A percentile compares a stretch with the other conserved stretches of the same genome.
Conservation (phyloP, 2,888 invertebrate species). For the Strigamia maritima region DNA sequence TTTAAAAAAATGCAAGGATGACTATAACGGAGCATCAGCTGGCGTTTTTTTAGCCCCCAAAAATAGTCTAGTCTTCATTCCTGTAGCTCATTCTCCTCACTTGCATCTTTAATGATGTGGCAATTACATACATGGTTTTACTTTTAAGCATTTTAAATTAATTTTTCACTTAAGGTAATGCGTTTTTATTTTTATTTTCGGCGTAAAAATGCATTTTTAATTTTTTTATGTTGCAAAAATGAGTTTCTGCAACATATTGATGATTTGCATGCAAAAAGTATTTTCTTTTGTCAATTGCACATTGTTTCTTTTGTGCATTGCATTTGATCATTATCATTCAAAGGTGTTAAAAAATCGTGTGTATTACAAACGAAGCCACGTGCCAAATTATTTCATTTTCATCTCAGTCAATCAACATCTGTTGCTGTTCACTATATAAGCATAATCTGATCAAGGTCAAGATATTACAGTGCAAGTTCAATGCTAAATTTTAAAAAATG, state of each 20-base stretch:
- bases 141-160: not conserved
- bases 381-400: not conserved
- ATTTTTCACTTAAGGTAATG: too few relatives aligned
- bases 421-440: not conserved
- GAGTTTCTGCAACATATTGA: too few relatives aligned
- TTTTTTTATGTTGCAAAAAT: too few relatives aligned
- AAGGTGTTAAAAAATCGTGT: not conserved
- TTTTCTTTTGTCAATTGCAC: not conserved
- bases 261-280: not conserved
- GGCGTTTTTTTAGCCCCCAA: constrained; percentile 8
- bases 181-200: not conserved
- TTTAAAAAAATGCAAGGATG: not conserved
- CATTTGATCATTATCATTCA: not conserved
- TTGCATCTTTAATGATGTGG: constrained; percentile 25
- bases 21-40: not conserved
- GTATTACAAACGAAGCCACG: constrained; percentile 6
- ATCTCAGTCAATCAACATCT: not conserved
- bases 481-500: too few relatives aligned
- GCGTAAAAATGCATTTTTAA: not conserved
- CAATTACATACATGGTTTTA: constrained; percentile 2
- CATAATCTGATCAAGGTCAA: constrained; percentile 28
- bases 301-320: not conserved
- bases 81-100: not conserved
- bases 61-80: constrained; percentile 15
- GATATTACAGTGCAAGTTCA: not conserved